Percentiles rank a stretch among this genome's conserved stretches.
Conservation (phyloP, 2,113 vertebrate genomes). For the Sminthopsis crassicaudata region DNA sequence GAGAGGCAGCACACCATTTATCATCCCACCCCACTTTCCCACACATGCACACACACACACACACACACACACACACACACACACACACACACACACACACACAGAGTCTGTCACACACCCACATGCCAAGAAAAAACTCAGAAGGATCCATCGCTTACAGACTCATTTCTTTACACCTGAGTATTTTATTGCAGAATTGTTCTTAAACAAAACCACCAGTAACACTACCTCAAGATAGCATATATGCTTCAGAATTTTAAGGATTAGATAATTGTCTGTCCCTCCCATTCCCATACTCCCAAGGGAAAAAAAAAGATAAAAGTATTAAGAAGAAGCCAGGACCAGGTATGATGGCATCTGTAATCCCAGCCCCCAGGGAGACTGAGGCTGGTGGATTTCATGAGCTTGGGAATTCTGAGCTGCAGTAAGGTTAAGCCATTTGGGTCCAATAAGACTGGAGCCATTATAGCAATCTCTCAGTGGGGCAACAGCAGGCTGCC, state of each 20-base stretch:
- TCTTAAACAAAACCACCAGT: conserved; percentile 67
- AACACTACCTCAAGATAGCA: conserved; percentile 69
- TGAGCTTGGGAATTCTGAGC: background rate
- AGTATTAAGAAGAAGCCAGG: conserved; percentile 1
- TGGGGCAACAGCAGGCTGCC: background rate
- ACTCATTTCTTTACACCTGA: conserved; percentile 71
- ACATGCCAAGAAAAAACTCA: conserved; percentile 70
- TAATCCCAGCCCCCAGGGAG: background rate
- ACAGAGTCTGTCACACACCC: conserved; percentile 64
- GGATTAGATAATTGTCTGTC: conserved; percentile 43
- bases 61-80: conserved; percentile 62
- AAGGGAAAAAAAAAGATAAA: conserved; percentile 70
- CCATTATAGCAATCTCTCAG: background rate
- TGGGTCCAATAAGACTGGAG: background rate
- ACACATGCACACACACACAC: conserved; percentile 65
- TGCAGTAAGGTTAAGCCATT: background rate
- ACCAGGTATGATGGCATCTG: background rate
- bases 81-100: conserved; percentile 65
- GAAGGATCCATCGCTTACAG: conserved; percentile 72
- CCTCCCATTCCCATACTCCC: conserved; percentile 57
- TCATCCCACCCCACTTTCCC: conserved; percentile 74
- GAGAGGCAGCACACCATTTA: conserved; percentile 79
- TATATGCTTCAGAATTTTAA: conserved; percentile 67
- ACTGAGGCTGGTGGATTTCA: conserved; percentile 52
- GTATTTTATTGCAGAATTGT: conserved; percentile 70